Evolutionary conservation across 2,888 invertebrate species (phyloP), one percentile per base, ranked within the genome.

Genomic region (Lepidocyrtoides sp.): DNA sequence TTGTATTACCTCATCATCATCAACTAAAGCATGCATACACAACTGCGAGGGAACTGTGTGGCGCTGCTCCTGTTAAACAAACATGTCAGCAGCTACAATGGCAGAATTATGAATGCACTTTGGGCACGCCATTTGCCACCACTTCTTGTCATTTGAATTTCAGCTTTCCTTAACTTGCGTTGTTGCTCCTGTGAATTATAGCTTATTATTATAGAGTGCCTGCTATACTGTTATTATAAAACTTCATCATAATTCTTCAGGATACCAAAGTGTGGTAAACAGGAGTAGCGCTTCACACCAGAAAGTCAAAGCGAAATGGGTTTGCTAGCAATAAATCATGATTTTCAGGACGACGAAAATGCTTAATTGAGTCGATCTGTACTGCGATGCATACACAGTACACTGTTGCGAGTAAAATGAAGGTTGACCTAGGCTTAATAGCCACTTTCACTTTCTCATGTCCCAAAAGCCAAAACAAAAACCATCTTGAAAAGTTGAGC

Each of bases 181-280:
- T n/a, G n/a, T n/a, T n/a, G n/a, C n/a, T 63, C 63, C 10, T 29
- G 63, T 29, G 63, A 63, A 63, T 29, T 29, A 63, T 63, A 29
- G 10, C 29, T 63, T 17, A 57, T 20, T 20, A 57, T n/a, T 3
- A 14, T n/a, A n/a, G n/a, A n/a, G n/a, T n/a, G n/a, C n/a, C 14
- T 51, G 57, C 57, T 57, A 17, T 41, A 41, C 57, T 57, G 63
- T 63, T 26, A 29, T 63, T 69, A 57, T 69, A 36, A 17, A 32
- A 32, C 10, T 69, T 69, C 69, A 36, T 69, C 36, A 69, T 69
- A 32, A 69, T 69, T 36, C 36, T 36, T 69, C 69, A 36, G 32
- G n/a, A 69, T 69, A 69, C 32, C 0, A 69, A 2, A 29, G 0
- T 8, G 8, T 29, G 63, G 12, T 29, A 63, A 12, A 5, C 26